Evolutionary conservation across 2,797 vertebrate species (phyloP), one percentile per base, ranked within the genome.

Genomic region (Pangasius krempfi): DNA sequence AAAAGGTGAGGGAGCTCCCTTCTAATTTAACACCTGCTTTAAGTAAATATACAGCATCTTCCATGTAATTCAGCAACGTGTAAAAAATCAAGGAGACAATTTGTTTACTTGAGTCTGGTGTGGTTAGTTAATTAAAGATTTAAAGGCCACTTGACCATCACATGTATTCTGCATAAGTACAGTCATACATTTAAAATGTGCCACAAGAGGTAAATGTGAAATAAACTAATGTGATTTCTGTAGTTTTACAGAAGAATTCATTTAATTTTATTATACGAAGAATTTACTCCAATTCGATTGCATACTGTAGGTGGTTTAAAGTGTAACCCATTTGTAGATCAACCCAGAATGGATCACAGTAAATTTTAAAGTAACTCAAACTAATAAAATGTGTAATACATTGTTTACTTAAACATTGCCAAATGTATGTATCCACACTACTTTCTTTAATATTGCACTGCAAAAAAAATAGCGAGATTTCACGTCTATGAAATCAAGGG

Each of bases 91-190:
- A 54, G 14, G 52, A 54, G 52, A 54, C 47, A 47, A 13, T 54
- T 54, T 54, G 52, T 54, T 54, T 54, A 54, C 52, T 54, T 54
- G 52, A 16, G 52, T 54, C 52, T 54, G 12, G 52, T 54, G 52
- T 54, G 52, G 14, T 9, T 14, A 7, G 30, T 58, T 37, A 22
- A 80, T 80, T 37, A 58, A 56, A 37, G 58, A 64, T 83, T n/a
- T 83, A 64, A 83, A 62, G 25, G 25, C 33, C 54, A 81, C 79
- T 12, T 81, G 54, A 37, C 79, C 30, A 60, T 83, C 37, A 83
- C 40, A 47, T 18, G 22, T 12, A 60, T 27, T 62, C 8, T 5
- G 50, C 50, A 0, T 56, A 22, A 12, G 25, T 22, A 56, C 1
- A 12, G 22, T 22, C 20, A 79, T 8, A 37, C 8, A 4, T 9